A percentile compares a stretch with the other conserved stretches of the same genome.
phyloP scores from a whole-genome alignment of 2,113 vertebrate species.

The Empidonax alnorum region DNA sequence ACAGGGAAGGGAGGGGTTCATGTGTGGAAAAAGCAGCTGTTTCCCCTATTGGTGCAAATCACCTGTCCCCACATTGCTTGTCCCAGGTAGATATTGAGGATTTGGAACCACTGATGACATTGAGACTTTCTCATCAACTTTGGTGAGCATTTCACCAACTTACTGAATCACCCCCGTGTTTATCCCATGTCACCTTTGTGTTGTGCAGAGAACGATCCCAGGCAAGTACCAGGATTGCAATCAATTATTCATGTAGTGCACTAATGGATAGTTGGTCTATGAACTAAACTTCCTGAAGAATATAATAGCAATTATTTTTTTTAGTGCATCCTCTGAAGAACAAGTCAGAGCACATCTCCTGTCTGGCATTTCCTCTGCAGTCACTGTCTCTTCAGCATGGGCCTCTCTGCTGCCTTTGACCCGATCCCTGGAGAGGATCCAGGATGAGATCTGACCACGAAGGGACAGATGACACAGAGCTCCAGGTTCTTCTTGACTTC shows the following conservation, averaged over 20 bases:
- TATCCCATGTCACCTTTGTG: not conserved
- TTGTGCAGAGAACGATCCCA: not conserved
- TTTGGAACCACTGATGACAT: not conserved
- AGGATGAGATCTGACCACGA: not conserved
- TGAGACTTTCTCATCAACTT: not conserved
- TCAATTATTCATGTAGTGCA: not conserved
- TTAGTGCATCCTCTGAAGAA: not conserved
- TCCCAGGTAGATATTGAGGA: not conserved
- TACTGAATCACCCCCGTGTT: not conserved
- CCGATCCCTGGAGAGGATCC: not conserved
- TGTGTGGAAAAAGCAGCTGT: not conserved
- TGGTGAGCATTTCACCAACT: not conserved
- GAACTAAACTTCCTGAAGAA: not conserved
- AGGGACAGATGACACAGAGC: not conserved
- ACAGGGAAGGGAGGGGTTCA: not conserved
- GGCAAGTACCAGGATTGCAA: not conserved
- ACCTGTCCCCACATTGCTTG: not conserved
- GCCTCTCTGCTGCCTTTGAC: not conserved
- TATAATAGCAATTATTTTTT: not conserved
- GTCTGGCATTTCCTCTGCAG: not conserved
- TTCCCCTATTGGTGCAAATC: not conserved
- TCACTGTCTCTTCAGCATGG: not conserved
- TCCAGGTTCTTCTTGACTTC: constrained; percentile 38
- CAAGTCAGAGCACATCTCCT: not conserved
- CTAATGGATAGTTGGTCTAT: not conserved